Conservation (phyloP, 2,797 vertebrate genomes). For the Pristis pectinata region DNA sequence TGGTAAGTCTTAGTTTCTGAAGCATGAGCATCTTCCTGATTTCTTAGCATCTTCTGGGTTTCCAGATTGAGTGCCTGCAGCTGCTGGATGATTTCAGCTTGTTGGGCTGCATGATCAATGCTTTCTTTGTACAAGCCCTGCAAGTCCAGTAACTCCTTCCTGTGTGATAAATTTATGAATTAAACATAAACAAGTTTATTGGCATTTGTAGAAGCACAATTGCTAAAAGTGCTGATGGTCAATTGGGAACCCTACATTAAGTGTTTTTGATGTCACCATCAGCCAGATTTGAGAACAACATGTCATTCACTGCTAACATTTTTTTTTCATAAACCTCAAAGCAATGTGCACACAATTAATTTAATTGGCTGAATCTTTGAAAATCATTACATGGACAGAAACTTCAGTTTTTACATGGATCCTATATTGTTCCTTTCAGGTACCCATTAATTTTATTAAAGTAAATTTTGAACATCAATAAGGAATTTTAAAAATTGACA, state of each 20-base stretch:
- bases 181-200: not conserved
- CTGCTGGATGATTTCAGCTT: slow-evolving; percentile 80
- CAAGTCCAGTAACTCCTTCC: slow-evolving; percentile 63
- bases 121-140: slow-evolving; percentile 76
- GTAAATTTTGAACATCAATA: not conserved
- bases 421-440: not conserved
- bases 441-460: not conserved
- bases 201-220: not conserved
- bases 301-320: not conserved
- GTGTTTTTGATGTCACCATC: not conserved
- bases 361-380: not conserved
- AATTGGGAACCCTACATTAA: not conserved
- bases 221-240: not conserved
- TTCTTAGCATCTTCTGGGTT: slow-evolving; percentile 74
- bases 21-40: slow-evolving; percentile 75
- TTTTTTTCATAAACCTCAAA: not conserved
- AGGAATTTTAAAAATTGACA: not conserved
- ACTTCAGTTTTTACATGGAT: not conserved
- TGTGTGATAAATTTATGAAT: slow-evolving; percentile 43
- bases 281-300: not conserved
- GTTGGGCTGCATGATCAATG: slow-evolving; percentile 66
- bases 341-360: not conserved
- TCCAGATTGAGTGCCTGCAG: slow-evolving; percentile 79
- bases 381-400: not conserved
- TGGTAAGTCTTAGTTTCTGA: slow-evolving; percentile 76